Evolutionary conservation across 2,113 vertebrate genomes (phyloP), one percentile per base, ranked within the genome.

Genomic region (Sardina pilchardus): DNA sequence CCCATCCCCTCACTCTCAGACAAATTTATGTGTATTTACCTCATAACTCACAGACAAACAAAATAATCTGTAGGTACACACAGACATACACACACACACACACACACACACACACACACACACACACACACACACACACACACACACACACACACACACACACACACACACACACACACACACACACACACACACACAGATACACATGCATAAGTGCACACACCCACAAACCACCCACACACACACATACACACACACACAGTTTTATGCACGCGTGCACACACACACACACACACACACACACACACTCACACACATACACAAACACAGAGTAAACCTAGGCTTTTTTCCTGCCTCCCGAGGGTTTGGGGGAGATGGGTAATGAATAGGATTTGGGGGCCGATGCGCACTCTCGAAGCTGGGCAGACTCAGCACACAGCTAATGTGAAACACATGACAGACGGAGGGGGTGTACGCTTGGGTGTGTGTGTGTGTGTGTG

Each of bases 361-460:
- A 34, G 36, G 36, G 16, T 67, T 44, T 86, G 48, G 36, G 26
- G 78, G 42, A n/a, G 82, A 83, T 83, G 86, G 30, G 44, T 80
- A 80, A 84, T 84, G 86, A 90, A 88, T 85, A 86, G 36, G 83
- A 86, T 88, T 87, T 88, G 19, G 26, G 71, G 24, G 80, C 7
- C n/a, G 63, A 34, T 71, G 63, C 30, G 30, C 63, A 30, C 63
- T 71, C 63, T 71, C 4, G n/a, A 86, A 84, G 53, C 39, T 85
- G 84, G 90, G 81, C 56, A 84, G 81, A 88, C 81, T 88, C 39
- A 86, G 63, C 47, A 42, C 59, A 87, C 24, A 85, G 84, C 85
- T 90, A 90, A 92, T 93, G 85, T 90, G 81, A 93, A 94, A 89
- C 85, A 91, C 84, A 86, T 89, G 87, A 91, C 82, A 87, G 81